These are phyloP conservation scores for Habrosyne pyritoides DNA, from an alignment of 2,888 invertebrate genomes.

Conservation along the genomic window DNA sequence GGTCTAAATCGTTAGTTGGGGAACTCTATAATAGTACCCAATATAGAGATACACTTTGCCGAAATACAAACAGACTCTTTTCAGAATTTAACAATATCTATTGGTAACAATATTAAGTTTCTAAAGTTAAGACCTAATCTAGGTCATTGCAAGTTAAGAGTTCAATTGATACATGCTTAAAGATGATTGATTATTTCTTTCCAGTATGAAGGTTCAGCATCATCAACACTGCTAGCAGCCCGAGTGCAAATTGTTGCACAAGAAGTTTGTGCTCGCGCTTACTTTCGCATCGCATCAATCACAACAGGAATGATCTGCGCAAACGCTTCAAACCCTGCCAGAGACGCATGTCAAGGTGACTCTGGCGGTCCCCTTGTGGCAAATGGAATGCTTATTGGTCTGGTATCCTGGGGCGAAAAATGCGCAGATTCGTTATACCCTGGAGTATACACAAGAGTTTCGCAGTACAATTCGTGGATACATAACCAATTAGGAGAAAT, in stretches of 20 bases:
- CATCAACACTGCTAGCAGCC: constrained; percentile 61
- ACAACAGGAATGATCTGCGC: constrained; percentile 75
- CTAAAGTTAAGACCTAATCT: too few relatives aligned
- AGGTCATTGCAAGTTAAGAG: too few relatives aligned
- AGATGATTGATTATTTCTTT: too few relatives aligned
- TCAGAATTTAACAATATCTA: too few relatives aligned
- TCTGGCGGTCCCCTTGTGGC: constrained; percentile 85
- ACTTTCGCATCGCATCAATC: constrained; percentile 56
- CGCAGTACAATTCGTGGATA: constrained; percentile 66
- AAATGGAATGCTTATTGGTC: constrained; percentile 70
- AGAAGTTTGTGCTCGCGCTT: constrained; percentile 59
- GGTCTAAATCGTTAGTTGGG: too few relatives aligned
- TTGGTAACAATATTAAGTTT: too few relatives aligned
- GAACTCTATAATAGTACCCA: too few relatives aligned
- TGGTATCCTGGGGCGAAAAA: constrained; percentile 84
- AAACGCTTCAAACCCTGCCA: constrained; percentile 48
- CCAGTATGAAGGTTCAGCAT: constrained; percentile 62
- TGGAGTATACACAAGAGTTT: constrained; percentile 83
- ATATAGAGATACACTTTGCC: too few relatives aligned
- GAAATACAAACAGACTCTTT: too few relatives aligned
- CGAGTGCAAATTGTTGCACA: constrained; percentile 67
- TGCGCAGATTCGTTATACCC: constrained; percentile 80
- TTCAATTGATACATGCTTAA: too few relatives aligned
- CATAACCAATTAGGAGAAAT: constrained; percentile 19
- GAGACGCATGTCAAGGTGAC: constrained; percentile 82